Percentiles rank a stretch among this genome's conserved stretches.
These are phyloP conservation scores for Hippocampus zosterae DNA, from an alignment of 2,113 vertebrate species.

Conservation along the genomic window DNA sequence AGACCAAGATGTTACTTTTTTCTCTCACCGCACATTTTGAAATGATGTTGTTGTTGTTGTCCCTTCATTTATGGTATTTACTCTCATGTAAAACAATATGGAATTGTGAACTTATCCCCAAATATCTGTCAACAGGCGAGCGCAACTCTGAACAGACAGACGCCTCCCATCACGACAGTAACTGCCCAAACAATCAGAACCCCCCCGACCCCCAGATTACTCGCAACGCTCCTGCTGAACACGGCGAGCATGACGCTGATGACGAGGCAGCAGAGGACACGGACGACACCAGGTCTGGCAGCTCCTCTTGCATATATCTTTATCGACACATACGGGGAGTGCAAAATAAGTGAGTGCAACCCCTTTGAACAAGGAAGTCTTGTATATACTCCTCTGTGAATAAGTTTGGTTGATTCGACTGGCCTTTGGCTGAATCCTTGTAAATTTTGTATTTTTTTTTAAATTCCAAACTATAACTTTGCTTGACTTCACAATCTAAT, in stretches of 20 bases:
- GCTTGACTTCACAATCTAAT: too few species aligned
- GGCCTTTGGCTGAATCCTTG: not conserved
- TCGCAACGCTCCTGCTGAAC: constrained; percentile 62
- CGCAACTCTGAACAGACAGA: constrained; percentile 42
- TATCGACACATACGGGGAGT: too few species aligned
- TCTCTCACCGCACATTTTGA: not conserved
- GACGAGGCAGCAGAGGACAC: constrained; percentile 93
- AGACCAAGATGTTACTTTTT: not conserved
- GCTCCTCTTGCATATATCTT: not conserved
- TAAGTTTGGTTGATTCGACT: not conserved
- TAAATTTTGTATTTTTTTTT: not conserved
- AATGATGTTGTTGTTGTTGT: not conserved
- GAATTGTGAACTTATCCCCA: not conserved
- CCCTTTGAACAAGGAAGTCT: not conserved
- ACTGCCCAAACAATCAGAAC: constrained; percentile 53
- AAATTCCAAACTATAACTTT: too few species aligned
- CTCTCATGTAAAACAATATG: not conserved
- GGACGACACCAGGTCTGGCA: constrained; percentile 80
- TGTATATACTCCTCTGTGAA: not conserved
- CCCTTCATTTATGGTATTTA: not conserved
- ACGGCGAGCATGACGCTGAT: constrained; percentile 84
- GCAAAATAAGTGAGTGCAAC: not conserved
- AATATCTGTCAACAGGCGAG: constrained; percentile 41
- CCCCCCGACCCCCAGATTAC: constrained; percentile 23
- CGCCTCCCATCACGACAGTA: constrained; percentile 49